Percentiles rank a stretch among this genome's conserved stretches.
phyloP scores from a whole-genome alignment of 92 coral and sea anemone species.

The Porites lobata region DNA sequence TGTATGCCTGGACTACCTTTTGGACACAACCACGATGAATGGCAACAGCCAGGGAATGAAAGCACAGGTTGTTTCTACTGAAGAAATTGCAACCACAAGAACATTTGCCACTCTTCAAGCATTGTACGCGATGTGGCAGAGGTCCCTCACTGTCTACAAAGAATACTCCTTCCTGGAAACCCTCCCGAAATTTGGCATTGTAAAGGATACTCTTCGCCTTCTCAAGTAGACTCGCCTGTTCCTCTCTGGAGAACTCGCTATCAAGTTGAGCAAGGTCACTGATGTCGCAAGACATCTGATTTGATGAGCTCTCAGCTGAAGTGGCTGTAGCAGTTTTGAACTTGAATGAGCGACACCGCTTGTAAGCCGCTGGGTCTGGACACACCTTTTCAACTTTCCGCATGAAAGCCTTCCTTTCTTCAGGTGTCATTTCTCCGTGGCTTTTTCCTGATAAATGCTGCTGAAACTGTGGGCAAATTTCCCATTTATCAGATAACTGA shows the following conservation, averaged over 20 bases:
- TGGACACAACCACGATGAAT: conserved; percentile 48
- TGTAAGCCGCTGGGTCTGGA: conserved; percentile 59
- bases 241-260: conserved; percentile 40
- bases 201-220: conserved; percentile 26
- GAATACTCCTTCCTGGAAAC: conserved; percentile 54
- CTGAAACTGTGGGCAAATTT: conserved; percentile 29
- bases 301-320: background rate
- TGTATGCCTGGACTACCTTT: conserved; percentile 1
- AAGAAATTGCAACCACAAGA: conserved; percentile 54
- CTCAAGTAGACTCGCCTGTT: conserved; percentile 44
- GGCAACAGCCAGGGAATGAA: conserved; percentile 58
- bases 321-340: too few species aligned
- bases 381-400: conserved; percentile 29
- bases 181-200: conserved; percentile 37
- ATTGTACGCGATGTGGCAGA: conserved; percentile 52
- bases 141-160: conserved; percentile 68
- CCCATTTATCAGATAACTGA: conserved; percentile 61
- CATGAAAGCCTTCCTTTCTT: conserved; percentile 38
- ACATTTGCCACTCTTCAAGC: conserved; percentile 64
- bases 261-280: conserved; percentile 24
- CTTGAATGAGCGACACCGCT: too few species aligned
- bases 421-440: conserved; percentile 46
- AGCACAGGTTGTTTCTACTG: conserved; percentile 42
- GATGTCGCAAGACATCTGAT: conserved; percentile 21
- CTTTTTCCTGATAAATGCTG: conserved; percentile 16